Conservation (phyloP, 1,140 invertebrate genomes). For the Ptiloglossa arizonensis region DNA sequence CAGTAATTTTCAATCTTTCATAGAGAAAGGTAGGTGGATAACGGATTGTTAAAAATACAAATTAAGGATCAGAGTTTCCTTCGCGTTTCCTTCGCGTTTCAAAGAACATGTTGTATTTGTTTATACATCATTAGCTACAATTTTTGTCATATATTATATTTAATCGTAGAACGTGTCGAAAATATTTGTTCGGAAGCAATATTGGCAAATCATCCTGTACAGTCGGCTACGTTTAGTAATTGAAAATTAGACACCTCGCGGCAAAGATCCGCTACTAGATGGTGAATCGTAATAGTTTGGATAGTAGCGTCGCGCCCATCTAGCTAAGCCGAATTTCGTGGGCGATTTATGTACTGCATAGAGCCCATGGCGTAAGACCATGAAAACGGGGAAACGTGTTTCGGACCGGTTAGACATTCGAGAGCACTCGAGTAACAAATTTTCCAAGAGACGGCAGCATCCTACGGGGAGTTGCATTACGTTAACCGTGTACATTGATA, state of each 20-base stretch:
- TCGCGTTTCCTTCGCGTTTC: too few relatives aligned
- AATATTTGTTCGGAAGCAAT: too few relatives aligned
- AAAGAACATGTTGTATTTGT: too few relatives aligned
- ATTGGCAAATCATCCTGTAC: neutral
- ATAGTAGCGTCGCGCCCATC: neutral
- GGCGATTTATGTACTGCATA: conserved; percentile 38
- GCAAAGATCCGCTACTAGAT: neutral
- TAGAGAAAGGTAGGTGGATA: too few relatives aligned
- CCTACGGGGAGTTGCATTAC: neutral
- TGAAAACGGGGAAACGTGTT: conserved; percentile 24
- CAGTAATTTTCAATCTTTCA: too few relatives aligned
- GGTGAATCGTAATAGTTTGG: conserved; percentile 1
- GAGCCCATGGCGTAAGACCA: conserved; percentile 11
- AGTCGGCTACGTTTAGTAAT: neutral
- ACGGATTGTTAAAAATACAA: too few relatives aligned
- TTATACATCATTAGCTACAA: too few relatives aligned
- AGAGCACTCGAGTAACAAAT: neutral
- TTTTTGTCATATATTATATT: neutral
- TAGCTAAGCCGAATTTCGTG: conserved; percentile 31
- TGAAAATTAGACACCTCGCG: neutral
- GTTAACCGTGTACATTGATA: too few relatives aligned
- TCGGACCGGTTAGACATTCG: conserved; percentile 2
- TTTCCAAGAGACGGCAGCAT: neutral
- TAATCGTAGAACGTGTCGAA: neutral
- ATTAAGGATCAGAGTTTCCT: too few relatives aligned